phyloP scores from a whole-genome alignment of 2,797 vertebrate species.

The Sciaenops ocellatus region DNA sequence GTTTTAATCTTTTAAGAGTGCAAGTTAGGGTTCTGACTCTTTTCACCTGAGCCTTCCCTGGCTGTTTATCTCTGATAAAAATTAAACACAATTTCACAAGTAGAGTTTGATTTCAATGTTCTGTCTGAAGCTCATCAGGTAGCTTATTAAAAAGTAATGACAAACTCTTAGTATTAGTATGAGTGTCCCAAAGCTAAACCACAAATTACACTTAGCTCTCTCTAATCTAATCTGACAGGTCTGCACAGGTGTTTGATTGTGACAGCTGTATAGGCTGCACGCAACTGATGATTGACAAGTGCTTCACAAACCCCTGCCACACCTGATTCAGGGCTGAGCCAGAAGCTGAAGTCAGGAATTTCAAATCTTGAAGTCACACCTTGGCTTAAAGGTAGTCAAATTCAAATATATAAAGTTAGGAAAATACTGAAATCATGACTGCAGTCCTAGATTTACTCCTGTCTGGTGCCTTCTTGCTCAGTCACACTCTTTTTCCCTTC shows the following conservation, averaged over 20 bases:
- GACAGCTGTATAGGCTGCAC: slow-evolving; percentile 10
- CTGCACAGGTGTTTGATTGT: slow-evolving; percentile 1
- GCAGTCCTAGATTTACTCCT: too few relatives aligned
- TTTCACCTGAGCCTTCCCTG: not conserved
- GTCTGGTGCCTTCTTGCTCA: too few relatives aligned
- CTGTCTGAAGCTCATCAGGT: not conserved
- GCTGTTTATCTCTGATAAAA: not conserved
- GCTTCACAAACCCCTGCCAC: not conserved
- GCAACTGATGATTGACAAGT: slow-evolving; percentile 36
- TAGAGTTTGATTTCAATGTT: slow-evolving; percentile 15
- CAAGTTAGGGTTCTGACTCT: not conserved
- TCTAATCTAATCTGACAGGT: not conserved
- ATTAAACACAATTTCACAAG: not conserved
- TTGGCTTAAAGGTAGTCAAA: not conserved
- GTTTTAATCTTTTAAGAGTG: not conserved
- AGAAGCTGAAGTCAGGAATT: not conserved
- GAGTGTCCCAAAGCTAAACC: slow-evolving; percentile 11
- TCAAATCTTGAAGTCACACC: not conserved
- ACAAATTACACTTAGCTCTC: slow-evolving; percentile 24
- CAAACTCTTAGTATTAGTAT: not conserved
- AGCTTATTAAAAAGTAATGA: not conserved
- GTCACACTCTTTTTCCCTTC: too few relatives aligned
- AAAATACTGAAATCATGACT: too few relatives aligned
- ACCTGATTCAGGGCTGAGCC: not conserved
- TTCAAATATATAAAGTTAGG: not conserved